These are phyloP conservation scores for Phylloscopus trochiloides DNA, from an alignment of 2,113 vertebrate genomes.

Conservation along the genomic window DNA sequence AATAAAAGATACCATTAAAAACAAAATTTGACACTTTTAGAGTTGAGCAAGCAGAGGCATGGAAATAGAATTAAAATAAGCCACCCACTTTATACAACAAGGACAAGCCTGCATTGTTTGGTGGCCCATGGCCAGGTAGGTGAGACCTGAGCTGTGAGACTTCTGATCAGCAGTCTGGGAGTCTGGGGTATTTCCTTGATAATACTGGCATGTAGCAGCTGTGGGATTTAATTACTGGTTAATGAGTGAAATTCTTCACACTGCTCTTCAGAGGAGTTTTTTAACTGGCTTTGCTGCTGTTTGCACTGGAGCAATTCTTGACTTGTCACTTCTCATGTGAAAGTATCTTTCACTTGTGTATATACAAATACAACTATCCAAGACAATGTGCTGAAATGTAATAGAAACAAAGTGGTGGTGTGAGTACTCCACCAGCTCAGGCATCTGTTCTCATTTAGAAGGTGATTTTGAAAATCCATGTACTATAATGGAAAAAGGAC, in stretches of 20 bases:
- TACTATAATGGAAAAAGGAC: not conserved
- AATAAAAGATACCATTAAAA: not conserved
- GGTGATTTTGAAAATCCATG: not conserved
- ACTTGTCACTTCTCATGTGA: not conserved
- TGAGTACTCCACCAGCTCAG: slow-evolving; percentile 17
- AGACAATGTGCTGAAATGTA: not conserved
- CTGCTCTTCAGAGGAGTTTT: not conserved
- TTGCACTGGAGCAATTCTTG: not conserved
- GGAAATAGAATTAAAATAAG: not conserved
- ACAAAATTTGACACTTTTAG: not conserved
- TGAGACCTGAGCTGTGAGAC: not conserved
- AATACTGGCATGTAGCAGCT: not conserved
- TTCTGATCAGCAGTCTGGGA: not conserved
- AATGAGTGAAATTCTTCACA: not conserved
- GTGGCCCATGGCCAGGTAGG: not conserved
- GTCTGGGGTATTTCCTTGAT: not conserved
- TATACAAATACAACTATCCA: not conserved
- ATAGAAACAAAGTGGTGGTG: slow-evolving; percentile 22
- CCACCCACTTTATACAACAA: not conserved
- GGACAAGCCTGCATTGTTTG: not conserved
- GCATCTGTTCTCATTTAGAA: not conserved
- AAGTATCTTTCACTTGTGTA: not conserved
- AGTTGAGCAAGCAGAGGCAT: not conserved
- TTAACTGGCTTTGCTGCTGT: not conserved
- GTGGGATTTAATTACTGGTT: not conserved